Conservation (phyloP, 1,140 invertebrate species). For the Bicyclus anynana region DNA sequence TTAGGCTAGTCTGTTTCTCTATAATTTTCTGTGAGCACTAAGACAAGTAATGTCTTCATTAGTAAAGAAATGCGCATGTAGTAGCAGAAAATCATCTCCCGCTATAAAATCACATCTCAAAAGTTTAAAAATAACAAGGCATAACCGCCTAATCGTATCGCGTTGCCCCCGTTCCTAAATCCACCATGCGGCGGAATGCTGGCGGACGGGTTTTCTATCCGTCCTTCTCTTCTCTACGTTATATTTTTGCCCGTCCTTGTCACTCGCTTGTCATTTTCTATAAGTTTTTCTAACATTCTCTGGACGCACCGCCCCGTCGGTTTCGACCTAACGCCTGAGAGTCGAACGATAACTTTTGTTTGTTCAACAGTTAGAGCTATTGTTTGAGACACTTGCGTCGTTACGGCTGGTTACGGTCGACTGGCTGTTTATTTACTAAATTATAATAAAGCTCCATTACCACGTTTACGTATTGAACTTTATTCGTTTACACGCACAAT, state of each 20-base stretch:
- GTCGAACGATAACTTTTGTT: slow-evolving; percentile 64
- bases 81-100: slow-evolving; percentile 30
- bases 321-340: slow-evolving; percentile 64
- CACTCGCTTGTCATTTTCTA: slow-evolving; percentile 75
- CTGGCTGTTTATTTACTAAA: slow-evolving; percentile 54
- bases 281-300: slow-evolving; percentile 76
- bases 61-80: slow-evolving; percentile 15
- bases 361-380: slow-evolving; percentile 68
- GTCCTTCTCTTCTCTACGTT: slow-evolving; percentile 60
- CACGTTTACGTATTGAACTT: slow-evolving; percentile 28
- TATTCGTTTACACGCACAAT: slow-evolving; percentile 13
- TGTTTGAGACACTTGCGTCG: slow-evolving; percentile 67
- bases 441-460: slow-evolving; percentile 58
- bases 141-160: slow-evolving; percentile 72
- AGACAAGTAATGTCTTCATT: slow-evolving; percentile 7
- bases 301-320: slow-evolving; percentile 57
- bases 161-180: slow-evolving; percentile 75
- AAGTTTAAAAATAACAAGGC: slow-evolving; percentile 68
- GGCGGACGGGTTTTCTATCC: slow-evolving; percentile 71
- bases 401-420: slow-evolving; percentile 53
- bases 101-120: slow-evolving; percentile 42
- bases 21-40: background rate
- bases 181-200: slow-evolving; percentile 72
- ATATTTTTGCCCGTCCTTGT: slow-evolving; percentile 57
- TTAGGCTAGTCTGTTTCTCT: background rate